These are phyloP conservation scores for Acanthurus lineatus DNA, from an alignment of 2,797 vertebrate genomes.

Conservation along the genomic window DNA sequence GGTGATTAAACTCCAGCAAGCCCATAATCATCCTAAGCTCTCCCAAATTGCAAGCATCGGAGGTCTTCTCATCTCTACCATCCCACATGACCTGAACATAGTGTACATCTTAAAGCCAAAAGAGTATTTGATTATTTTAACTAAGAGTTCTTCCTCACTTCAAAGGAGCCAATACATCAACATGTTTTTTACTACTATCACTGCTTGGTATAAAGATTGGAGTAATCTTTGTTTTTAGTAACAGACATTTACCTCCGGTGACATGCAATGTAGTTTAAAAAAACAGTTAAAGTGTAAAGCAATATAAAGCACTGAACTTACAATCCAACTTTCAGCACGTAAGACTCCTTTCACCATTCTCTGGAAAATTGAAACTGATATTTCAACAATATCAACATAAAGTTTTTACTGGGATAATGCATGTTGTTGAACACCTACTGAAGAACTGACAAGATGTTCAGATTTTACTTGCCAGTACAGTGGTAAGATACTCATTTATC, in stretches of 20 bases:
- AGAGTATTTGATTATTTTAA: not conserved
- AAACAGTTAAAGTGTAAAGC: no score
- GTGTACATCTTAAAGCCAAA: not conserved
- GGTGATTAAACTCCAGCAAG: not conserved
- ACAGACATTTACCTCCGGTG: not conserved
- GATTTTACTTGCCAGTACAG: not conserved
- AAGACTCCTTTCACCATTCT: not conserved
- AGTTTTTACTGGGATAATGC: not conserved
- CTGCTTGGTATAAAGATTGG: not conserved
- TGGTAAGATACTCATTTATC: not conserved
- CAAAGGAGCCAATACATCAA: not conserved
- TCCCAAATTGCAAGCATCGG: no score
- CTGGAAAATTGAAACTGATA: not conserved
- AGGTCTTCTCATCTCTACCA: not conserved
- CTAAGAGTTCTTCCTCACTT: not conserved
- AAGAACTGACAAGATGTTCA: not conserved
- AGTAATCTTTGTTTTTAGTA: not conserved
- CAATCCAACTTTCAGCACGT: not conserved
- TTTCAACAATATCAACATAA: not conserved
- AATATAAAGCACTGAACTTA: no score
- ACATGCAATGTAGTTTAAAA: not conserved
- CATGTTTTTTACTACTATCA: no score
- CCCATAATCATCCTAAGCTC: no score
- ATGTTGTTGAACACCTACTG: not conserved
- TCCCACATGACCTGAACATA: not conserved